These are phyloP conservation scores for Sus scrofa DNA, from an alignment of 2,113 vertebrate genomes.

Conservation along the genomic window DNA sequence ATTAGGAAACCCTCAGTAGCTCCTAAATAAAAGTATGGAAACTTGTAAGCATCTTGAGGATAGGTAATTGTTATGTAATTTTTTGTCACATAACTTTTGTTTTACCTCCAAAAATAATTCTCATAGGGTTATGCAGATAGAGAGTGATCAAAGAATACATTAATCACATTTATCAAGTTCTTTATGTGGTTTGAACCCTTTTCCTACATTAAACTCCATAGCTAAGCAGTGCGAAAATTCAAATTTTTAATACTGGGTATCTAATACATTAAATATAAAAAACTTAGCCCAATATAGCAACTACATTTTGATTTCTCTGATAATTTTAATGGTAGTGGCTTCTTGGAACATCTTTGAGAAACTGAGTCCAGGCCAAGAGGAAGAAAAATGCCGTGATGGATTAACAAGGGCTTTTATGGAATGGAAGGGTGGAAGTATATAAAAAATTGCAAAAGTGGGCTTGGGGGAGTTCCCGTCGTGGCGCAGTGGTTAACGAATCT, in stretches of 20 bases:
- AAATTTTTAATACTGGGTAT: neutral
- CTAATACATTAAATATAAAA: neutral
- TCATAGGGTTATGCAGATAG: neutral
- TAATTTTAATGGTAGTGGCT: neutral
- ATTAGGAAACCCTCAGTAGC: neutral
- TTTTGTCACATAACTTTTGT: neutral
- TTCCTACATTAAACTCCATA: neutral
- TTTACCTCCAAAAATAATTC: neutral
- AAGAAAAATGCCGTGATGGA: neutral
- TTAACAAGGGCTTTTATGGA: neutral
- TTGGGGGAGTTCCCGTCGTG: no score
- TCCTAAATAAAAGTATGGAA: neutral
- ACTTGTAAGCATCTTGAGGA: neutral
- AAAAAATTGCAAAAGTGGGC: neutral
- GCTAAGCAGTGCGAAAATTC: neutral
- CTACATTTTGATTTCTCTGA: neutral
- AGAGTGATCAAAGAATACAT: neutral
- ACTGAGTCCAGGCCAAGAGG: neutral
- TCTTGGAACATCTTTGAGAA: conserved; percentile 19
- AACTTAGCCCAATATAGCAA: neutral
- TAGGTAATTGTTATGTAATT: neutral
- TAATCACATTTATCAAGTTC: neutral
- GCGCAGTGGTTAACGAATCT: no score
- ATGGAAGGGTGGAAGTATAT: neutral
- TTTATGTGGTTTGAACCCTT: neutral